Conservation (phyloP, 2,113 vertebrate genomes). For the Orycteropus afer region DNA sequence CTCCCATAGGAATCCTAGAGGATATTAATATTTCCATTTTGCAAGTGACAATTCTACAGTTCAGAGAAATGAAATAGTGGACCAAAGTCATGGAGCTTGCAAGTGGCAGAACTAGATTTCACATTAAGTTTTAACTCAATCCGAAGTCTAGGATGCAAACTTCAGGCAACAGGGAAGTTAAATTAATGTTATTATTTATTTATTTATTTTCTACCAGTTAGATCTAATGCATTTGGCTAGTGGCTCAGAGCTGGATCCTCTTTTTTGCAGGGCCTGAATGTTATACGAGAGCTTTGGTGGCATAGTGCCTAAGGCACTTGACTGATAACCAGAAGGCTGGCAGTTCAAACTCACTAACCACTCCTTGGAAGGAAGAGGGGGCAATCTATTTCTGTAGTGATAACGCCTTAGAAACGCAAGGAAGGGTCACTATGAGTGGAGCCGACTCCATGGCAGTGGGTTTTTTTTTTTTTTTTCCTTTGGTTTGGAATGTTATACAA, state of each 20-base stretch:
- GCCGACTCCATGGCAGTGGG: no score
- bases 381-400: no score
- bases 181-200: no score
- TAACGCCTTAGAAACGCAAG: no score
- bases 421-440: no score
- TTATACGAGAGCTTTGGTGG: background rate
- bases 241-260: background rate
- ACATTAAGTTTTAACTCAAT: background rate
- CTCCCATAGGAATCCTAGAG: no score
- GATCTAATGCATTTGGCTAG: background rate
- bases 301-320: no score
- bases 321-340: no score
- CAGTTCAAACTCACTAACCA: no score
- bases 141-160: background rate
- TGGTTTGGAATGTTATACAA: no score
- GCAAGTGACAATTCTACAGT: background rate
- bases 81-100: background rate
- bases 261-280: background rate
- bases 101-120: background rate
- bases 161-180: background rate
- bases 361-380: no score
- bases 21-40: conserved; percentile 18
- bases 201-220: background rate
- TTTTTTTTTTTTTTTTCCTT: no score
- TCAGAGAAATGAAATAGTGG: background rate